phyloP scores from a whole-genome alignment of 2,113 vertebrate genomes.

The Chaenocephalus aceratus region DNA sequence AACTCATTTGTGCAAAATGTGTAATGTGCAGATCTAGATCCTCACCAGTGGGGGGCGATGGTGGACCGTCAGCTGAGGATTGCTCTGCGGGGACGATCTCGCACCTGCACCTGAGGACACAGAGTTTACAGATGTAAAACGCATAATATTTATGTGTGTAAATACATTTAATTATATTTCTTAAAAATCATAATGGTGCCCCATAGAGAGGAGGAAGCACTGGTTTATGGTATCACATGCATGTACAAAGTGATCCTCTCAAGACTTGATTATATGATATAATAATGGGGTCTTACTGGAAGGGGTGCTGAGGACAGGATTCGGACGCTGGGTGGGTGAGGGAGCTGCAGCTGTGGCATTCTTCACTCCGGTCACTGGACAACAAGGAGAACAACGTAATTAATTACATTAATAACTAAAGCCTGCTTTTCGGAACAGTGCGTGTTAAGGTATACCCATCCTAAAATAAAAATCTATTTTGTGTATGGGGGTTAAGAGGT shows the following conservation, averaged over 20 bases:
- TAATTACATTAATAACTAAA: slow-evolving; percentile 2
- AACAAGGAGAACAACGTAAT: slow-evolving; percentile 17
- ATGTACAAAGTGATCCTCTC: neutral
- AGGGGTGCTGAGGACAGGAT: slow-evolving; percentile 67
- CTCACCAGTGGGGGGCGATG: slow-evolving; percentile 80
- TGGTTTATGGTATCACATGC: neutral
- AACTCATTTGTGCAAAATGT: neutral
- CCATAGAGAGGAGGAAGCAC: neutral
- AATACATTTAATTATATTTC: neutral
- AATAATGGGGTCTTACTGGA: slow-evolving; percentile 68
- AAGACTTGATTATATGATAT: neutral
- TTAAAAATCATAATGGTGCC: neutral
- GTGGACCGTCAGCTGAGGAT: slow-evolving; percentile 75
- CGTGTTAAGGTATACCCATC: neutral
- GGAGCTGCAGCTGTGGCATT: slow-evolving; percentile 60
- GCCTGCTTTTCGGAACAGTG: neutral
- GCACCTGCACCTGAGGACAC: slow-evolving; percentile 61
- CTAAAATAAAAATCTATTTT: neutral
- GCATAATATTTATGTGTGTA: neutral
- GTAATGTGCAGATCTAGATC: slow-evolving; percentile 11
- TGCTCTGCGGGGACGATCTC: slow-evolving; percentile 73
- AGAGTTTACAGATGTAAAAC: neutral
- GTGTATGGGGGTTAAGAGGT: neutral
- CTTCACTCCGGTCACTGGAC: slow-evolving; percentile 83
- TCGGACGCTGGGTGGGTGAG: slow-evolving; percentile 63